Evolutionary conservation across 2,797 vertebrate genomes (phyloP).

Genomic region (Manis crassicaudata): DNA sequence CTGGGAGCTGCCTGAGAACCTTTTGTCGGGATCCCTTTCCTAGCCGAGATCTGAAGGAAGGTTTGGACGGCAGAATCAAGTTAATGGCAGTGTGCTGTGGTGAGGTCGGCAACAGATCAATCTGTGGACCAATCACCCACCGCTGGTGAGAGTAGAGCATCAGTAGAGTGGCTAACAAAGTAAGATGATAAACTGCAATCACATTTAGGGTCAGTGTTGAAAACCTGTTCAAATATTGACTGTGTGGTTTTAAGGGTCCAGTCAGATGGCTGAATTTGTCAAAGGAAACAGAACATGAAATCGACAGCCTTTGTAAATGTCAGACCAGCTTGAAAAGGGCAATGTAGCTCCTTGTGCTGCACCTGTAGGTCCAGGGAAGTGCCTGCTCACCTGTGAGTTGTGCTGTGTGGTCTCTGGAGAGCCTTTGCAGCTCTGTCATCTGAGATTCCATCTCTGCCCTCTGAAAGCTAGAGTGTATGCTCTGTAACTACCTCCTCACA

Average conservation of each 20-base stretch:
- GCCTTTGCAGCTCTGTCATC: neutral
- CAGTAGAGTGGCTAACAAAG: neutral
- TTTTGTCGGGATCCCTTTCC: rapidly evolving
- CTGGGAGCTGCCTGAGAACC: neutral
- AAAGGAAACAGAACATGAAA: slow-evolving; percentile 53
- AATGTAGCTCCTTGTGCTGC: neutral
- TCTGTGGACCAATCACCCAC: neutral
- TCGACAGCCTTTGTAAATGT: neutral
- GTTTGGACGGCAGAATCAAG: neutral
- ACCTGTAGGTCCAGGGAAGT: neutral
- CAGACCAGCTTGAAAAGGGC: slow-evolving; percentile 11
- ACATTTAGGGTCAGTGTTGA: slow-evolving; percentile 22
- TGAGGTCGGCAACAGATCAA: slow-evolving; percentile 46
- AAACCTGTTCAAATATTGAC: slow-evolving; percentile 32
- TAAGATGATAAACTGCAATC: slow-evolving; percentile 58
- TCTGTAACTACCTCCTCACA: neutral
- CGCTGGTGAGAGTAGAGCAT: neutral
- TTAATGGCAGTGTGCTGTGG: neutral
- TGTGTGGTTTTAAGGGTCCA: neutral
- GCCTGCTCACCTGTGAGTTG: neutral
- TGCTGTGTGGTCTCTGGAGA: neutral
- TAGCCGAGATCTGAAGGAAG: neutral
- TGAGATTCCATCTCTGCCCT: neutral
- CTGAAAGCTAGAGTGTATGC: no score
- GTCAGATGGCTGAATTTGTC: neutral